Conservation (phyloP, 2,797 vertebrate species). For the Syngnathus rostellatus region DNA sequence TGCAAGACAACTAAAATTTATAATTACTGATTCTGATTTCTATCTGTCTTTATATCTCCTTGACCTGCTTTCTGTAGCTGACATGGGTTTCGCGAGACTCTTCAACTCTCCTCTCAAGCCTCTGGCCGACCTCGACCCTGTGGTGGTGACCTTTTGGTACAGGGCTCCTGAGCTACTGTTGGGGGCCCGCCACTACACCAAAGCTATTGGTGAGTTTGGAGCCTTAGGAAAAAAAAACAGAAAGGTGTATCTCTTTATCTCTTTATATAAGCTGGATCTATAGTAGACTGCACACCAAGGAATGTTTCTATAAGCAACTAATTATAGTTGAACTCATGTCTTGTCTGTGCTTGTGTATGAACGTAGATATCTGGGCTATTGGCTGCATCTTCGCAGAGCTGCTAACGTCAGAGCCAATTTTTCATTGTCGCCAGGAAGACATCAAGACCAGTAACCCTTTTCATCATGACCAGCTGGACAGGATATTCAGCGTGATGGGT, state of each 20-base stretch:
- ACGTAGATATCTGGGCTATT: slow-evolving; percentile 93
- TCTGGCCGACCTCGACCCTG: slow-evolving; percentile 96
- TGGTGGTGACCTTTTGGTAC: slow-evolving; percentile 99
- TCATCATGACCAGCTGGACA: slow-evolving; percentile 94
- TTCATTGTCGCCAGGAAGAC: slow-evolving; percentile 98
- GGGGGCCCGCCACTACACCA: slow-evolving; percentile 95
- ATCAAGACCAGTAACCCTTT: slow-evolving; percentile 99
- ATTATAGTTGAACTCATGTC: not conserved
- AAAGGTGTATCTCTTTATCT: not conserved
- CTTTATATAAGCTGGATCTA: not conserved
- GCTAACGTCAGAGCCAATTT: slow-evolving; percentile 94
- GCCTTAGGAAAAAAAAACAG: not conserved
- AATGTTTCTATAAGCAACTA: not conserved
- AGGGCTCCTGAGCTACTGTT: slow-evolving; percentile 93
- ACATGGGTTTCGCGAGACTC: slow-evolving; percentile 98
- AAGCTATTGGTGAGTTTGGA: slow-evolving; percentile 87
- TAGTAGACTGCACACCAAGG: not conserved
- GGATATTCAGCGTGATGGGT: slow-evolving; percentile 98
- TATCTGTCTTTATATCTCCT: slow-evolving; percentile 6
- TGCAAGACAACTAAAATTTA: too few relatives aligned
- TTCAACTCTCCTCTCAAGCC: slow-evolving; percentile 99
- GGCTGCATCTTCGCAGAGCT: slow-evolving; percentile 98
- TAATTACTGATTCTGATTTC: not conserved
- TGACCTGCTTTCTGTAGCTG: slow-evolving; percentile 63
- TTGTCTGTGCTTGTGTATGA: slow-evolving; percentile 16